Conservation (phyloP, 2,797 vertebrate species). For the Gymnothorax reevesii region DNA sequence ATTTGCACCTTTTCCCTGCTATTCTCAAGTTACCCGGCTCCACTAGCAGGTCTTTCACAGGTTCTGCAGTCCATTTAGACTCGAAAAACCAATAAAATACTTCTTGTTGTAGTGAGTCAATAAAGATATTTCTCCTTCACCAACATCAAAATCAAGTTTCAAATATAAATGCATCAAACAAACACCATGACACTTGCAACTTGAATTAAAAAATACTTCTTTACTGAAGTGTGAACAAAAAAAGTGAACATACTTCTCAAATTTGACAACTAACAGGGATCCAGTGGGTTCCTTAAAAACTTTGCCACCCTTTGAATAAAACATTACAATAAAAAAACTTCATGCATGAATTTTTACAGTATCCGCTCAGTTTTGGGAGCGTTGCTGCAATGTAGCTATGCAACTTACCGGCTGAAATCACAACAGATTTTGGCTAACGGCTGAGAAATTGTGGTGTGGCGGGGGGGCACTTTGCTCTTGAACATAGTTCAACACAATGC, state of each 20-base stretch:
- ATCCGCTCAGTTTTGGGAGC: neutral
- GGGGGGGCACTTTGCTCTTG: neutral
- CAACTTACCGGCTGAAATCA: neutral
- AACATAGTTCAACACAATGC: neutral
- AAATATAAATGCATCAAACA: neutral
- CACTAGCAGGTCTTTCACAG: no score
- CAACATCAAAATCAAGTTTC: neutral
- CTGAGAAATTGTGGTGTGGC: neutral
- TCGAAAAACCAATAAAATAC: neutral
- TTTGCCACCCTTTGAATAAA: neutral
- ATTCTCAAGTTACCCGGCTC: no score
- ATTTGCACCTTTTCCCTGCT: no score
- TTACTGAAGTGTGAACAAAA: constrained; percentile 1
- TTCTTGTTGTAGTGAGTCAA: neutral
- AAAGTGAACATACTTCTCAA: neutral
- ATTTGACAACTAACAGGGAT: neutral
- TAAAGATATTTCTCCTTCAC: neutral
- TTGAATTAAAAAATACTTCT: constrained; percentile 3
- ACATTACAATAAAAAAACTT: neutral
- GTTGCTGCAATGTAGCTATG: neutral
- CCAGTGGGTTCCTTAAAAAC: neutral
- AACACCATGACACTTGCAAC: neutral
- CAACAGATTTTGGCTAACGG: neutral
- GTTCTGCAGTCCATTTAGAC: no score
- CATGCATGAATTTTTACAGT: neutral